A percentile compares a stretch with the other conserved stretches of the same genome.
These are phyloP conservation scores for Hirudinaria manillensis DNA, from an alignment of 2,888 invertebrate species.

Conservation along the genomic window DNA sequence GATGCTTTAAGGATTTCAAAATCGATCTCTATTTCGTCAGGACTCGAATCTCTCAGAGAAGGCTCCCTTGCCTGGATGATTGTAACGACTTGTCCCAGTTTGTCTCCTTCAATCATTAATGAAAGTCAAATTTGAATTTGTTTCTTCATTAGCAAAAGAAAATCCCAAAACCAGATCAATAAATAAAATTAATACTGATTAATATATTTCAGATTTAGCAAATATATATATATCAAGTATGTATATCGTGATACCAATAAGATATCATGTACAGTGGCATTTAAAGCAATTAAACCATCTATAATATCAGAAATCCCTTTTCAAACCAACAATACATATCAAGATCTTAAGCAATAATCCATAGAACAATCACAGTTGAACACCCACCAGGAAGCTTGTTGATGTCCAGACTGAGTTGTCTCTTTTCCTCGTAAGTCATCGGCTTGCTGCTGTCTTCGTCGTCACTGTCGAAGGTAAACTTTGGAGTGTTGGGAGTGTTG, in stretches of 20 bases:
- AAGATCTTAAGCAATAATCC: too few relatives aligned
- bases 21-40: conserved; percentile 99
- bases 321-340: too few relatives aligned
- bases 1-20: conserved; percentile 98
- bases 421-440: conserved; percentile 99
- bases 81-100: conserved; percentile 93
- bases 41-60: conserved; percentile 83
- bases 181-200: background rate
- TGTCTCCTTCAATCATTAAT: conserved; percentile 73
- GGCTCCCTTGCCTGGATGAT: conserved; percentile 98
- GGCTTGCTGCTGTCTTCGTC: conserved; percentile 96
- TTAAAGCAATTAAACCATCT: too few relatives aligned
- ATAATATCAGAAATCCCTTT: too few relatives aligned
- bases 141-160: background rate
- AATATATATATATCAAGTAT: too few relatives aligned
- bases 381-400: conserved; percentile 86
- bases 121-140: background rate
- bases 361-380: too few relatives aligned
- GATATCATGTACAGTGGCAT: too few relatives aligned
- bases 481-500: background rate
- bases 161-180: background rate
- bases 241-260: too few relatives aligned
- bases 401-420: conserved; percentile 94
- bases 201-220: too few relatives aligned
- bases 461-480: conserved; percentile 69